These are phyloP conservation scores for Pantelozetes paolii DNA, from an alignment of 2,888 invertebrate species.

Conservation along the genomic window DNA sequence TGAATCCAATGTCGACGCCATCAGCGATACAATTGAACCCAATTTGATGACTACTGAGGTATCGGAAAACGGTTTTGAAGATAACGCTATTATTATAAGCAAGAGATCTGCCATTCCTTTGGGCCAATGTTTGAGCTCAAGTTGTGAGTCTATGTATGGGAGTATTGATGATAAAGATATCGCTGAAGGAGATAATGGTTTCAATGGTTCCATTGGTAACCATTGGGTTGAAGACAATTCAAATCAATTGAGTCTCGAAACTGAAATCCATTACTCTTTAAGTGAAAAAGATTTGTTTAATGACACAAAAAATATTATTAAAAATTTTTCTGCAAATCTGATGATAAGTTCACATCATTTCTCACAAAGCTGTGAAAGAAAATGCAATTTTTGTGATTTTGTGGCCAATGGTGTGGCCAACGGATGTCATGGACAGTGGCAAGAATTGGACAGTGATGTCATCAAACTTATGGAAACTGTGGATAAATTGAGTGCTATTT, in stretches of 20 bases:
- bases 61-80: not conserved
- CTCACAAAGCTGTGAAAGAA: not conserved
- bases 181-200: not conserved
- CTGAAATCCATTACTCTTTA: constrained; percentile 24
- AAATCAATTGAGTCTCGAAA: constrained; percentile 3
- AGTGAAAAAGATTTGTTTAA: not conserved
- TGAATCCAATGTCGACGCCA: not conserved
- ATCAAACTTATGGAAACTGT: constrained; percentile 42
- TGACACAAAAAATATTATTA: not conserved
- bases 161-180: not conserved
- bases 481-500: constrained; percentile 30
- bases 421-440: constrained; percentile 42
- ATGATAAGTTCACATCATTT: not conserved
- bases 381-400: constrained; percentile 44
- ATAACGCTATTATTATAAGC: not conserved
- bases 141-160: constrained; percentile 18
- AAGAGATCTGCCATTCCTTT: constrained; percentile 24
- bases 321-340: constrained; percentile 16
- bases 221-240: not conserved
- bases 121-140: not conserved
- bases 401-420: constrained; percentile 40
- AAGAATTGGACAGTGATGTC: constrained; percentile 44
- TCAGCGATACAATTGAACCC: not conserved
- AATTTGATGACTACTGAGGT: constrained; percentile 23
- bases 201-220: no score